These are phyloP conservation scores for Musca domestica DNA, from an alignment of 1,140 invertebrate species.

Conservation along the genomic window DNA sequence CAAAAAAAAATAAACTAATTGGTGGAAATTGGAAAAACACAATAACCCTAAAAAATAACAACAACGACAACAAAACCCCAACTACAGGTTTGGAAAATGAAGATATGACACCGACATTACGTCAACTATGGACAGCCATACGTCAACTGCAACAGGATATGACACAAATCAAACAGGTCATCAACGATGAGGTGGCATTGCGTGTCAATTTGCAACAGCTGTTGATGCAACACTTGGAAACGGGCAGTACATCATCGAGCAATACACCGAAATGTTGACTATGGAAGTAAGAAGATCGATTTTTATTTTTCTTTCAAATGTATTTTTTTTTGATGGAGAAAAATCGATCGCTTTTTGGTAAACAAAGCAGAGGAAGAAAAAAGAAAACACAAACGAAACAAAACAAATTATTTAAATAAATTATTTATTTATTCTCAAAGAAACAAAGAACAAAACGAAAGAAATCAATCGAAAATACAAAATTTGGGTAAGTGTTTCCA, in stretches of 20 bases:
- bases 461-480: too few relatives aligned
- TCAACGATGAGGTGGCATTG: constrained; percentile 51
- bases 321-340: too few relatives aligned
- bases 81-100: constrained; percentile 50
- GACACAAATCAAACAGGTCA: constrained; percentile 51
- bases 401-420: too few relatives aligned
- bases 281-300: constrained; percentile 36
- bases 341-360: neutral
- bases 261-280: constrained; percentile 52
- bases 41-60: too few relatives aligned
- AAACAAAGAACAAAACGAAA: too few relatives aligned
- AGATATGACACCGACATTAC: constrained; percentile 51
- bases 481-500: too few relatives aligned
- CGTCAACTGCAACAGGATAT: constrained; percentile 52
- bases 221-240: constrained; percentile 51
- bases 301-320: too few relatives aligned
- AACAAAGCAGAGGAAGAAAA: neutral
- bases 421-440: too few relatives aligned
- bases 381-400: neutral
- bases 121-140: constrained; percentile 51
- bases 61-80: neutral
- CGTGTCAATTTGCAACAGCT: constrained; percentile 50
- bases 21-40: neutral
- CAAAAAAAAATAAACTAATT: neutral
- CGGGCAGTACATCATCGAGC: constrained; percentile 38